Conservation (phyloP, 2,113 vertebrate species). For the Proterorhinus semilunaris region DNA sequence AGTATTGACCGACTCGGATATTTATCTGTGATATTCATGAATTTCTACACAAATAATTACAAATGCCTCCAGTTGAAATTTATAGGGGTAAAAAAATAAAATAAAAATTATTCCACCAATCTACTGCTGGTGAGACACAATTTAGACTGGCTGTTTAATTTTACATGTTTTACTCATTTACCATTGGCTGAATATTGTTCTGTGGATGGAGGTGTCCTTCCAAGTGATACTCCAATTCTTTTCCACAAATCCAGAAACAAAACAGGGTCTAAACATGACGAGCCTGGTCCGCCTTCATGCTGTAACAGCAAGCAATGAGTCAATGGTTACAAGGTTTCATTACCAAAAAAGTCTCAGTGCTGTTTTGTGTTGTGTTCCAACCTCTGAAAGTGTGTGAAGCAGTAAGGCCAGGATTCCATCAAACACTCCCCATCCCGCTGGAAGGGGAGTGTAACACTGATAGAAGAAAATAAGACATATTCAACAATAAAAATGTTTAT, state of each 20-base stretch:
- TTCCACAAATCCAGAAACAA: slow-evolving; percentile 66
- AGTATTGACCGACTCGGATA: too few relatives aligned
- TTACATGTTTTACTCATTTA: slow-evolving; percentile 38
- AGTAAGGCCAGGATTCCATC: slow-evolving; percentile 75
- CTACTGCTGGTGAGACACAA: not conserved
- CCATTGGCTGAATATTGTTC: slow-evolving; percentile 66
- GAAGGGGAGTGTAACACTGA: slow-evolving; percentile 40
- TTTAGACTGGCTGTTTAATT: not conserved
- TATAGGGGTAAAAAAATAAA: too few relatives aligned
- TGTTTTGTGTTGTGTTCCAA: slow-evolving; percentile 27
- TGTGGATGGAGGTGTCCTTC: slow-evolving; percentile 19
- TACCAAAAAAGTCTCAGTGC: not conserved
- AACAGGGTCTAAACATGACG: slow-evolving; percentile 38
- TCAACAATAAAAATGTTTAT: not conserved
- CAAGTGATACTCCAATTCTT: slow-evolving; percentile 52
- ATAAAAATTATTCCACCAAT: too few relatives aligned
- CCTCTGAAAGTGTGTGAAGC: slow-evolving; percentile 66
- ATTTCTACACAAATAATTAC: too few relatives aligned
- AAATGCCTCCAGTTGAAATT: too few relatives aligned
- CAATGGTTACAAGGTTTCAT: not conserved
- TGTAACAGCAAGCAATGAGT: slow-evolving; percentile 24
- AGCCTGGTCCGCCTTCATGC: slow-evolving; percentile 44
- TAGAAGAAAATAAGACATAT: not conserved
- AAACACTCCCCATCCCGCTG: slow-evolving; percentile 67
- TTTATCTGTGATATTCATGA: too few relatives aligned